Conservation (phyloP, 1,140 invertebrate species). For the Eueides isabella region DNA sequence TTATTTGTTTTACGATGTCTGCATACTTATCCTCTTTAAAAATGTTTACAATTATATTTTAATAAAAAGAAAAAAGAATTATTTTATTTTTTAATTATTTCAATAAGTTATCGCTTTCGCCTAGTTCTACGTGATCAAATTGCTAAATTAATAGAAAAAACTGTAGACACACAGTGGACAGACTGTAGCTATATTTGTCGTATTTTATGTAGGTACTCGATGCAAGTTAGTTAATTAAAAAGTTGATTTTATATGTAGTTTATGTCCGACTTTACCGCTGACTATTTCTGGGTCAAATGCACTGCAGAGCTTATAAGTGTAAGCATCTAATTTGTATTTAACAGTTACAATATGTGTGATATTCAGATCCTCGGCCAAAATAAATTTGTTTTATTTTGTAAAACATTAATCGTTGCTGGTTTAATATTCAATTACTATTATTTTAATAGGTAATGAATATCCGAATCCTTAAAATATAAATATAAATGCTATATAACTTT, state of each 20-base stretch:
- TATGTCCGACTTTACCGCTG: neutral
- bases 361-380: neutral
- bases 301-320: neutral
- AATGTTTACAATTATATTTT: neutral
- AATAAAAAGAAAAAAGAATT: neutral
- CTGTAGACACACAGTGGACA: too few species aligned
- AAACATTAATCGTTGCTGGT: neutral
- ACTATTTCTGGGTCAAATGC: neutral
- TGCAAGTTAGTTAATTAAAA: neutral
- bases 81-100: neutral
- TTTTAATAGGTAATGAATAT: too few species aligned
- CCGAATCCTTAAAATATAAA: too few species aligned
- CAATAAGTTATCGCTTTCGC: neutral
- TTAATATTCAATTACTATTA: too few species aligned
- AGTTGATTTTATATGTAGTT: slow-evolving; percentile 10
- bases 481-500: too few species aligned
- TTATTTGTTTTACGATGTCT: slow-evolving; percentile 13
- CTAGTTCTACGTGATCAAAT: neutral
- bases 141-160: neutral
- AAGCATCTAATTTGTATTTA: neutral
- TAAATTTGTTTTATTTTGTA: neutral
- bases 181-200: neutral
- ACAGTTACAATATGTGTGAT: neutral
- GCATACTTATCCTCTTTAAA: neutral
- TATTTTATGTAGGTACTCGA: neutral